Conservation (phyloP, 2,113 vertebrate species). For the Pluvianellus socialis region DNA sequence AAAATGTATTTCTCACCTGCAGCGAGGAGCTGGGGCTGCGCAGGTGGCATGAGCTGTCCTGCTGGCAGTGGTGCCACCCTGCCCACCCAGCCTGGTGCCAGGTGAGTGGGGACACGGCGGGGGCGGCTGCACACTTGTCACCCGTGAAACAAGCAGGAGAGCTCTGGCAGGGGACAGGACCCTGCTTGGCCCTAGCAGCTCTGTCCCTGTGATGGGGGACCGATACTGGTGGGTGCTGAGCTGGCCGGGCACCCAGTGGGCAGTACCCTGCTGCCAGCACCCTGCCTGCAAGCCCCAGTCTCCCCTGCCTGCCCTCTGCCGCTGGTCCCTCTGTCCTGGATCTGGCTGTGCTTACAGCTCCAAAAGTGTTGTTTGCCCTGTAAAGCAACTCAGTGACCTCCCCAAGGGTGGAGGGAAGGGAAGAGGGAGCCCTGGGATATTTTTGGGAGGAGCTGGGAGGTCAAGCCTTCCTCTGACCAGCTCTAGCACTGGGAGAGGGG, state of each 20-base stretch:
- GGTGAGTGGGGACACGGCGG: background rate
- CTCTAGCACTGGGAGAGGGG: rapidly evolving
- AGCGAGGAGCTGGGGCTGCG: background rate
- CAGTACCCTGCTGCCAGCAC: background rate
- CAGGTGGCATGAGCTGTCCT: background rate
- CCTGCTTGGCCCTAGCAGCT: background rate
- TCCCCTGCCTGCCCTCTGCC: background rate
- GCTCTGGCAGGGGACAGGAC: background rate
- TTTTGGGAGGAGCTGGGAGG: background rate
- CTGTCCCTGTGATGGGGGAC: background rate
- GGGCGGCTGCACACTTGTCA: background rate
- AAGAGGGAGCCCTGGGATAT: background rate
- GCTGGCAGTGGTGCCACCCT: background rate
- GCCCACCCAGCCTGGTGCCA: background rate
- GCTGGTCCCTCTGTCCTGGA: background rate
- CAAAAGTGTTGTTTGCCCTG: background rate
- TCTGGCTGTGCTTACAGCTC: background rate
- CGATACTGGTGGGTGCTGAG: background rate
- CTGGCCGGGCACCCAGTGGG: background rate
- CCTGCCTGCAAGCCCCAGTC: background rate
- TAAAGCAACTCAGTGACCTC: background rate
- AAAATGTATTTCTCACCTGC: background rate
- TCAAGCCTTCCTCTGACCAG: background rate
- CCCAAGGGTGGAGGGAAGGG: background rate
- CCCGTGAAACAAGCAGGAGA: background rate